Base-by-base conservation (phyloP, 1,140 invertebrate genomes). In the Aphelenchoides fujianensis region DNA sequence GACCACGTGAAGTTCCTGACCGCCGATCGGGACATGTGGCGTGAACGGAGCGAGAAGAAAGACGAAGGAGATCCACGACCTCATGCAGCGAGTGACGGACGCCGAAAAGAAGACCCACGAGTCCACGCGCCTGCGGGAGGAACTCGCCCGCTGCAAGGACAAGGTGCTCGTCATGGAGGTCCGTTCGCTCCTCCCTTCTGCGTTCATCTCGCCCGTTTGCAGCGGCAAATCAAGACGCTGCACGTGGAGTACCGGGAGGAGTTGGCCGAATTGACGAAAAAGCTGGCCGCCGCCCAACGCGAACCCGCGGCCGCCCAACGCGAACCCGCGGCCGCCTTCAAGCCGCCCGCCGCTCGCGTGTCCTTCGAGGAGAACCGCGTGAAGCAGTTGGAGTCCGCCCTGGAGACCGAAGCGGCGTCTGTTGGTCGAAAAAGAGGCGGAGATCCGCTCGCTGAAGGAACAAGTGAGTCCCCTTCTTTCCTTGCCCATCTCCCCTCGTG, bases 261-360 rank as follows among this genome's bases (percentile, higher is more conserved):
- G 41, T 48, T 48, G 41, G 41, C 41, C 41, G 41, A 48, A 48
- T 48, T 48, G 41, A 48, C 41, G 12, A 48, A 48, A 48, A 48
- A 48, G 23, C 41, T 48, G 12, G 41, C 12, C 41, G 23, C 41
- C 23, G 41, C 23, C 12, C 41, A 48, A 48, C 41, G 23, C 23
- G 41, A 48, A 48, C 12, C 41, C 12, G 41, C 41, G 12, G 23
- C 12, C 12, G 23, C 41, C 23, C 41, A 48, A 48, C n/a, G n/a
- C n/a, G n/a, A n/a, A n/a, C n/a, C n/a, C n/a, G n/a, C n/a, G n/a
- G n/a, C n/a, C n/a, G n/a, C n/a, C n/a, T n/a, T n/a, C n/a, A n/a
- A n/a, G n/a, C n/a, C n/a, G n/a, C n/a, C n/a, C n/a, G n/a, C n/a
- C n/a, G n/a, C n/a, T n/a, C n/a, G n/a, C n/a, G 41, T 48, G 12